Evolutionary conservation across 2,888 invertebrate genomes (phyloP).

Genomic region (Schrankia costaestrigalis): DNA sequence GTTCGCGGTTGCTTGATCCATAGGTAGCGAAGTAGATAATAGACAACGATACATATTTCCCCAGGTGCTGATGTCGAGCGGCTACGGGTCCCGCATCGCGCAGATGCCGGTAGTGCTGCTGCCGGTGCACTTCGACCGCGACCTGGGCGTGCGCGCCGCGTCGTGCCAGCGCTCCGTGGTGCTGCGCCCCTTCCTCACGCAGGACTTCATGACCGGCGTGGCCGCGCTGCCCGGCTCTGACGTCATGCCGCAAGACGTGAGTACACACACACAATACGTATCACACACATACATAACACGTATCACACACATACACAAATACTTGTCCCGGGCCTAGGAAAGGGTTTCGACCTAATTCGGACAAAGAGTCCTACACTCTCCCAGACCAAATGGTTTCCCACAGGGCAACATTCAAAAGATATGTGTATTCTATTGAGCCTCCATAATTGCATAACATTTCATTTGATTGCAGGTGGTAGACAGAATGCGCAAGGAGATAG

Average conservation of each 20-base stretch:
- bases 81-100: slow-evolving; percentile 85
- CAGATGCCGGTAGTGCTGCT: slow-evolving; percentile 98
- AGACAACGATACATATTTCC: no score
- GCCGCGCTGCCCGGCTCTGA: slow-evolving; percentile 94
- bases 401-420: no score
- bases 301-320: background rate
- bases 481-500: slow-evolving; percentile 92
- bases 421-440: no score
- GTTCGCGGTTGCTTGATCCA: no score
- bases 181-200: slow-evolving; percentile 96
- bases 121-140: slow-evolving; percentile 98
- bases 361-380: no score
- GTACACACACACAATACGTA: slow-evolving; percentile 43
- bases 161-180: slow-evolving; percentile 97
- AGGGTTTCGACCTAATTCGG: no score
- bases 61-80: slow-evolving; percentile 85
- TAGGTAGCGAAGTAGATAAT: no score
- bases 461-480: slow-evolving; percentile 87
- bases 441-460: background rate
- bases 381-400: no score
- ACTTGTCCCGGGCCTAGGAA: background rate
- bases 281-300: background rate
- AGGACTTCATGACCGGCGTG: slow-evolving; percentile 99
- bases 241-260: slow-evolving; percentile 90
- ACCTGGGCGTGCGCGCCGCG: slow-evolving; percentile 91